Conservation (phyloP, 2,113 vertebrate species). For the Grus americana region DNA sequence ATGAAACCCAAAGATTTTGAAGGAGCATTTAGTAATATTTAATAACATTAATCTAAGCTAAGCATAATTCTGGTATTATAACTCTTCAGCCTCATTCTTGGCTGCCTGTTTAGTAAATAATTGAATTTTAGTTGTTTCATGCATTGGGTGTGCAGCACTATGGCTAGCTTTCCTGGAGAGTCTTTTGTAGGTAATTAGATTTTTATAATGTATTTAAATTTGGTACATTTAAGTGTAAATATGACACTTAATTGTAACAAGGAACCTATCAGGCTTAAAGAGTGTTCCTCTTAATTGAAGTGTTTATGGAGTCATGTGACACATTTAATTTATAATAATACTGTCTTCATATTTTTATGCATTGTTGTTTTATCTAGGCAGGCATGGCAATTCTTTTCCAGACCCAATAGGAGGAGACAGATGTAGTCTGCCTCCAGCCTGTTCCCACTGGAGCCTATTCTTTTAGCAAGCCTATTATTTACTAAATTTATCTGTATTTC, state of each 20-base stretch:
- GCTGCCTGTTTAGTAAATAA: neutral
- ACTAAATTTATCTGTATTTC: conserved; percentile 14
- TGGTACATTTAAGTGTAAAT: neutral
- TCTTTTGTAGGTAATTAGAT: neutral
- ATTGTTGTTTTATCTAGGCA: neutral
- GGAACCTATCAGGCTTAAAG: neutral
- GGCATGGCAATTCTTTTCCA: neutral
- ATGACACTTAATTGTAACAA: neutral
- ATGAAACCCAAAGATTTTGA: neutral
- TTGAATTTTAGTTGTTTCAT: neutral
- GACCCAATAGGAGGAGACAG: neutral
- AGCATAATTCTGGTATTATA: neutral
- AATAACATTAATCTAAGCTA: neutral
- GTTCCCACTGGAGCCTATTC: neutral
- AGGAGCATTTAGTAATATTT: neutral
- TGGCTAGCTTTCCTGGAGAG: neutral
- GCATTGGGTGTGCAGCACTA: neutral
- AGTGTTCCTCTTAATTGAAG: neutral
- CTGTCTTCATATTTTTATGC: neutral
- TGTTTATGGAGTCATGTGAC: neutral
- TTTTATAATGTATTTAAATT: neutral
- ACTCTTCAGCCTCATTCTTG: neutral
- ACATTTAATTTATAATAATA: neutral
- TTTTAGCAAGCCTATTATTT: conserved; percentile 7
- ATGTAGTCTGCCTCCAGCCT: neutral